Evolutionary conservation across 2,888 invertebrate genomes (phyloP), one percentile per base, ranked within the genome.

Genomic region (Melanostoma scalare): DNA sequence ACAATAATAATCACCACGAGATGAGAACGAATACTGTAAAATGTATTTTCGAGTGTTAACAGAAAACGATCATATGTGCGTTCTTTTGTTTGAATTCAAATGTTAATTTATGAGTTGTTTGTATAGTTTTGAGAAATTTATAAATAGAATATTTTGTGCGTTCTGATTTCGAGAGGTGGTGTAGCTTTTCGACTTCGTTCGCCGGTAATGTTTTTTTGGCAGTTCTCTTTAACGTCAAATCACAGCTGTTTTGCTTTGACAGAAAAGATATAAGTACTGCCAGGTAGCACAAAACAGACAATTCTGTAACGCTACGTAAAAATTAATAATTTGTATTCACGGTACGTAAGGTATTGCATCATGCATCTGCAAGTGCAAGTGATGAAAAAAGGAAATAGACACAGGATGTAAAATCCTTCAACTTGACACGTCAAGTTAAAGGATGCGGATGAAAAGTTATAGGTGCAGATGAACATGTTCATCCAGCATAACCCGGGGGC

Each of bases 1-100:
- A 84, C 74, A 74, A 78, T 53, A 65, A 63, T 76, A 73, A 65
- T 82, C 48, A 53, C 71, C 33, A 53, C 74, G 30, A 63, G n/a
- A 33, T n/a, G 20, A 40, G 33, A 5, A 52, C 53, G 3, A 35
- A 30, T n/a, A 33, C 9, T 8, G n/a, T 10, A 6, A 35, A 74
- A 52, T 52, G 44, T 52, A 58, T 58, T 58, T 6, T 46, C 8
- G 38, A 31, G 31, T n/a, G 67, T 67, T 72, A 72, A 72, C 60
- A 58, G 78, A 48, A 52, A n/a, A 30, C 31, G 38, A 33, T 10
- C 1, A 58, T 63, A 42, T 44, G n/a, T 33, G 42, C 42, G 9
- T 44, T 42, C 30, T 40, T 35, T 58, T 60, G 6, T 6, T 42
- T 42, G 9, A 3, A 33, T 42, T 33, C n/a, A 8, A 46, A 20